Conservation (phyloP, 2,797 vertebrate species). For the Eupleurogrammus muticus region DNA sequence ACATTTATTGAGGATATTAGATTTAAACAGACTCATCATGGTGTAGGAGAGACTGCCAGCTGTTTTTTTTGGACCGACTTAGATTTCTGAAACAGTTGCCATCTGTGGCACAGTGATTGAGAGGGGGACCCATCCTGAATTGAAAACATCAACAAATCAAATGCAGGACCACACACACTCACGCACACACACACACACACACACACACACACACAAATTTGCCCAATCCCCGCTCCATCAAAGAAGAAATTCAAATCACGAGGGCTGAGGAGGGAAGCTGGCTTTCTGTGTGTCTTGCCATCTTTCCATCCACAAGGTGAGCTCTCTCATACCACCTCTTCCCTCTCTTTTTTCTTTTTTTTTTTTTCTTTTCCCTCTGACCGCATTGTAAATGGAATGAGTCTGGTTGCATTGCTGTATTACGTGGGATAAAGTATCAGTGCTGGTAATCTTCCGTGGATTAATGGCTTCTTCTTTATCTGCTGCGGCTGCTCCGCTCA, state of each 20-base stretch:
- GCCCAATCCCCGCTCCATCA: constrained; percentile 63
- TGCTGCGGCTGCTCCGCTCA: constrained; percentile 95
- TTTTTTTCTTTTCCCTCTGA: constrained; percentile 68
- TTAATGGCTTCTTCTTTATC: constrained; percentile 99
- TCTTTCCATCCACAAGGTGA: constrained; percentile 80
- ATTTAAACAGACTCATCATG: constrained; percentile 72
- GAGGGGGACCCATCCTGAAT: constrained; percentile 69
- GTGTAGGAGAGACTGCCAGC: constrained; percentile 73
- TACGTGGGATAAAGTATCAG: constrained; percentile 97
- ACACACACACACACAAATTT: constrained; percentile 21
- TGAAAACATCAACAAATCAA: constrained; percentile 74
- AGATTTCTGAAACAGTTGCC: constrained; percentile 74
- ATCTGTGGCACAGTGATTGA: constrained; percentile 72
- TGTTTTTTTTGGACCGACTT: constrained; percentile 77
- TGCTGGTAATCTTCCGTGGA: constrained; percentile 98
- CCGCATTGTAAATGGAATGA: constrained; percentile 84
- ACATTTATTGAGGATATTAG: constrained; percentile 68
- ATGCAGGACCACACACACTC: constrained; percentile 63
- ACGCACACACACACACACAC: constrained; percentile 16
- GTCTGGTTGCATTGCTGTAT: constrained; percentile 95
- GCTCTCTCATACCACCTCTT: constrained; percentile 42
- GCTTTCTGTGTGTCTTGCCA: constrained; percentile 61
- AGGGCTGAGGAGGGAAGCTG: constrained; percentile 52
- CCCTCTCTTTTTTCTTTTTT: constrained; percentile 56
- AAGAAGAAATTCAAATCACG: constrained; percentile 71